Evolutionary conservation across 1,140 invertebrate genomes (phyloP), one percentile per base, ranked within the genome.

Genomic region (Oedothorax gibbosus): DNA sequence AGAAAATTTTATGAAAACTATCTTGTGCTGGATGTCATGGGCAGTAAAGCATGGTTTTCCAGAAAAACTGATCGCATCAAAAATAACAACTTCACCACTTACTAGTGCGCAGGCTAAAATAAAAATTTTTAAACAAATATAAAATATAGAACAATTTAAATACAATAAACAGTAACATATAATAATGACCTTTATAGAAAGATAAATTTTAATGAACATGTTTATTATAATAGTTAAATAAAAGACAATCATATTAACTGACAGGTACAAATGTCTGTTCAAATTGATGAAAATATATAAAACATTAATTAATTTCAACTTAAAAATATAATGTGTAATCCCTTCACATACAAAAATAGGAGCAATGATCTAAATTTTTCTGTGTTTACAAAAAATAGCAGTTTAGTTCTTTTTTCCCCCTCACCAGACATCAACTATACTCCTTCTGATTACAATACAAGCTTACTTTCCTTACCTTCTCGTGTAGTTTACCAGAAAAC

Each of bases 51-150:
- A 82, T 18, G 79, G 68, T 21, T 82, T 64, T n/a, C 21, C 20
- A 82, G 56, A 18, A 64, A 82, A 64, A 53, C 9, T 21, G 53
- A 64, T 20, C 50, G 68, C 68, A 72, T 82, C 69, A 72, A 82
- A 82, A 53, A 82, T 62, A 35, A 20, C 68, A 51, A 72, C 20
- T 51, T 54, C 64, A 60, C 69, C 57, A 82, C 64, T 20, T 20
- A 20, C 18, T 18, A 73, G 12, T 4, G 12, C 79, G 60, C 79
- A 72, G 21, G 69, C 79, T 82, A n/a, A 5, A 69, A 64, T 10
- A 75, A 7, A 20, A 35, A 69, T 35, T 2, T 71, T 50, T 69
- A 50, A 50, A 49, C 7, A 50, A 69, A 35, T 10, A 12, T 20
- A 49, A 50, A 49, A 14, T 69, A 49, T 11, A 50, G 4, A 50